Evolutionary conservation across 2,888 invertebrate genomes (phyloP), one percentile per base, ranked within the genome.

Genomic region (Bugula neritina): DNA sequence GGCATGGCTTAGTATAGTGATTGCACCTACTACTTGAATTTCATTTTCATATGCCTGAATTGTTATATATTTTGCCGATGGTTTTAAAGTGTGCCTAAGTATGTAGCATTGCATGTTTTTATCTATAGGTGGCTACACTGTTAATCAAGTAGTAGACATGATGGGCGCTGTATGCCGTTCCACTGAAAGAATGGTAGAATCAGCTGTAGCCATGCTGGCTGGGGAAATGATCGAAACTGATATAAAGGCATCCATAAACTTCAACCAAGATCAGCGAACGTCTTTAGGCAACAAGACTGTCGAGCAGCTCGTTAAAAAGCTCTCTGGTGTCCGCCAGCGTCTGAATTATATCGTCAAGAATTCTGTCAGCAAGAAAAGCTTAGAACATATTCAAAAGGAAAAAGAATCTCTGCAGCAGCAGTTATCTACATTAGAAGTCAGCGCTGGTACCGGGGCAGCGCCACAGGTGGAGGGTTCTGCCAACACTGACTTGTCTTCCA

Each of bases 391-490:
- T 13, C 75, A 77, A 72, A 77, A 76, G 71, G 78, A 78, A 27
- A 77, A 79, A 73, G 79, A 80, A 69, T 78, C 77, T 72, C 74
- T 78, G 21, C 76, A 75, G 69, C 76, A 75, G 54, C 78, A 78
- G 73, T 79, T 79, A 71, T 74, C 75, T 54, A 78, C 77, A 69
- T 73, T 80, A 17, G 75, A 76, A 72, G 76, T 76, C 31, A 77
- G 72, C 72, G 5, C 31, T n/a, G 31, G 63, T n/a, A 25, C 63
- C 1, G 63, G 3, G 31, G 63, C 29, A 3, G 5, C 17, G 17
- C 5, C 63, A 13, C 13, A 31, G 2, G 10, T 31, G 3, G 63
- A 27, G 3, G n/a, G 34, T 13, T 13, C 63, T 3, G 63, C 27
- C 63, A 25, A 63, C 31, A 3, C 5, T 3, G 43, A 43, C 43